Evolutionary conservation across 2,113 vertebrate genomes (phyloP), one percentile per base, ranked within the genome.

Genomic region (Platysteira castanea): DNA sequence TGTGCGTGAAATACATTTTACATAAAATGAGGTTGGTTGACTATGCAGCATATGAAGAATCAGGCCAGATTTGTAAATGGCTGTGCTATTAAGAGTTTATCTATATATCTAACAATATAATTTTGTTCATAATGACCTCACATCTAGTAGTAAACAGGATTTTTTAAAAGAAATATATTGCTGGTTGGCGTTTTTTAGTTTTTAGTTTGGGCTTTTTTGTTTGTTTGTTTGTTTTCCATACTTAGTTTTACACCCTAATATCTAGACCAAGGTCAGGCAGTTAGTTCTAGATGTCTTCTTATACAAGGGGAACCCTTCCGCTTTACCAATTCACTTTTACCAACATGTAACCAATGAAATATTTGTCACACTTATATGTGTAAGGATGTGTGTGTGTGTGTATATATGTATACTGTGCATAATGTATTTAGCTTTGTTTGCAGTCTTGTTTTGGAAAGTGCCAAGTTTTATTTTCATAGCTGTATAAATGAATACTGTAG

Each of bases 401-500:
- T 44, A 27, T 23, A 69, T 50, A 33, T 41, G 41, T 21, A 53
- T 19, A 57, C 13, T 4, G 5, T 47, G 37, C n/a, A 30, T 18
- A n/a, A 19, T 59, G 68, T 87, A 57, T 88, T 77, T 83, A 60
- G 23, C 17, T 95, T 89, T 87, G 26, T 79, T 93, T 85, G 30
- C 46, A 70, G 35, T 41, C 56, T 80, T 89, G 37, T 61, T 94
- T 90, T 46, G 12, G 27, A 91, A 87, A 83, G 27, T 71, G 69
- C 27, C 79, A 87, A 61, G 20, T n/a, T 93, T 93, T 84, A 86
- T 91, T 95, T 96, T 87, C 60, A 46, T 77, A 50, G n/a, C 69
- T 75, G 22, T 84, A 92, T 94, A 94, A 89, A 92, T 59, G 41
- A 92, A 64, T 78, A 87, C 28, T 33, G 28, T 52, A 84, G 81